A percentile compares a stretch with the other conserved stretches of the same genome.
Conservation (phyloP, 2,888 invertebrate species). For the Habrosyne pyritoides region DNA sequence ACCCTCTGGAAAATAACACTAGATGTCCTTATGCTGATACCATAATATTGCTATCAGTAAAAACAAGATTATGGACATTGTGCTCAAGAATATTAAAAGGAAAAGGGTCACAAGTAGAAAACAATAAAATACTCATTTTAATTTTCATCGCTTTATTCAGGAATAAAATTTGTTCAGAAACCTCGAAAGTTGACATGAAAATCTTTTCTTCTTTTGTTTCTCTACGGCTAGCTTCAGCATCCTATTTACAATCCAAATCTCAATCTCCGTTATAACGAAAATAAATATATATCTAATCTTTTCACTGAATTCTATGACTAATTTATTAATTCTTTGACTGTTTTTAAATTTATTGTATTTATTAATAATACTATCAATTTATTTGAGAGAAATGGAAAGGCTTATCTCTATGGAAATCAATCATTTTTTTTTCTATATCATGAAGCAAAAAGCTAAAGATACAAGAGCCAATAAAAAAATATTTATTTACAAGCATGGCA, state of each 20-base stretch:
- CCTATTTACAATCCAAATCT: neutral
- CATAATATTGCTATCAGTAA: no score
- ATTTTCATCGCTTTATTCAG: conserved; percentile 67
- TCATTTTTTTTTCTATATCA: conserved; percentile 15
- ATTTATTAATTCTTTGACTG: conserved; percentile 55
- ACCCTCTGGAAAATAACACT: no score
- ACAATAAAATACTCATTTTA: conserved; percentile 32
- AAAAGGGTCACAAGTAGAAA: neutral
- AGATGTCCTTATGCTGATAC: no score
- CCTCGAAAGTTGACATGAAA: conserved; percentile 36
- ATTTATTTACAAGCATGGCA: conserved; percentile 8
- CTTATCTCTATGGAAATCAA: conserved; percentile 37
- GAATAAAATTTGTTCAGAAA: conserved; percentile 72
- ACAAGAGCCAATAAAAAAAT: conserved; percentile 6
- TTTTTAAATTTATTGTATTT: conserved; percentile 21
- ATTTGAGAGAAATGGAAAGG: conserved; percentile 42
- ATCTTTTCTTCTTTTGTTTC: conserved; percentile 12
- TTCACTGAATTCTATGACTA: conserved; percentile 53
- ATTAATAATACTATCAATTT: conserved; percentile 20
- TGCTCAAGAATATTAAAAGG: neutral
- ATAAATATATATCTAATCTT: conserved; percentile 61
- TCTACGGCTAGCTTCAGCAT: conserved; percentile 3
- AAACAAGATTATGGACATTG: no score
- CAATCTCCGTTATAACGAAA: conserved; percentile 60
- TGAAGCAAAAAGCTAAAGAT: conserved; percentile 6